Conservation (phyloP, 2,888 invertebrate genomes). For the Zeuzera pyrina region DNA sequence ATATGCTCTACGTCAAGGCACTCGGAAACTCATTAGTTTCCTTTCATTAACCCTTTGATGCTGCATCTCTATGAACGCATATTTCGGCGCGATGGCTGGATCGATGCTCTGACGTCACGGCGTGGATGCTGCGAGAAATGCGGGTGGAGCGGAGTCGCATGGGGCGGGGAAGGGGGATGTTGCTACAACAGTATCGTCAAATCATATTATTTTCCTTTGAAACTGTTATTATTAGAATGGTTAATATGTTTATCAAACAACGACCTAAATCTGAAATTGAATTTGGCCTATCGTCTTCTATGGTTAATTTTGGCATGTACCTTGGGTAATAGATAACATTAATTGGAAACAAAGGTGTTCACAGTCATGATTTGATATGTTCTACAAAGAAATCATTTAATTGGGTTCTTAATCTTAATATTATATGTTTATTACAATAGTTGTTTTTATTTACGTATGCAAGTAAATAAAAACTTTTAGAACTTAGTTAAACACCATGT, state of each 20-base stretch:
- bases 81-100: slow-evolving; percentile 40
- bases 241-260: slow-evolving; percentile 6
- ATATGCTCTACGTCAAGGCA: too few relatives aligned
- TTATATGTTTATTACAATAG: too few relatives aligned
- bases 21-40: too few relatives aligned
- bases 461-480: too few relatives aligned
- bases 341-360: too few relatives aligned
- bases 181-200: slow-evolving; percentile 27
- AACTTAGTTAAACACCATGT: too few relatives aligned
- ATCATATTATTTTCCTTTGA: slow-evolving; percentile 34
- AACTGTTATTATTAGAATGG: slow-evolving; percentile 38
- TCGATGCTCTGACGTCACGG: slow-evolving; percentile 65
- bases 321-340: too few relatives aligned
- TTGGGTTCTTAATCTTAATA: too few relatives aligned
- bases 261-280: slow-evolving; percentile 12
- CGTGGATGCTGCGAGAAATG: slow-evolving; percentile 39
- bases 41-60: slow-evolving; percentile 11
- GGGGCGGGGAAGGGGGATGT: slow-evolving; percentile 14
- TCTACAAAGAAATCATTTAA: too few relatives aligned
- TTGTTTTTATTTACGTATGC: too few relatives aligned
- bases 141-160: slow-evolving; percentile 17
- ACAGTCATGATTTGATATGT: too few relatives aligned
- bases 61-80: slow-evolving; percentile 35
- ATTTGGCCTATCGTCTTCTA: not conserved
- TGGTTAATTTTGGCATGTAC: too few relatives aligned